phyloP scores from a whole-genome alignment of 2,888 invertebrate species.

The Phoronis australis region DNA sequence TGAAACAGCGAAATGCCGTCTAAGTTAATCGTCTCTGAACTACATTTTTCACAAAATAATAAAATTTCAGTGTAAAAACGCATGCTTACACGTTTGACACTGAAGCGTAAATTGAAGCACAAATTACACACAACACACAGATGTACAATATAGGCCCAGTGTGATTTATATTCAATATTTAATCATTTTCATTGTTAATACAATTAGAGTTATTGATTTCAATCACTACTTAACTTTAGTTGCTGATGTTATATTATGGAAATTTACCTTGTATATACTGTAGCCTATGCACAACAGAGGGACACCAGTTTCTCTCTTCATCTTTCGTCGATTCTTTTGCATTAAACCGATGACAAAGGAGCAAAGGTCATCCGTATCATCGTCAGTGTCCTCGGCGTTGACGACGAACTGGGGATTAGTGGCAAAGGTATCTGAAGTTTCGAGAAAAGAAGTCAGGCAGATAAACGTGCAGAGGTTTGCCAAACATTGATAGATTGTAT shows the following conservation, averaged over 20 bases:
- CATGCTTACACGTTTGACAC: no score
- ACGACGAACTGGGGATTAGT: conserved; percentile 34
- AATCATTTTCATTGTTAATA: background rate
- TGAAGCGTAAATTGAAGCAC: no score
- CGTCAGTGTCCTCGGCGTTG: conserved; percentile 32
- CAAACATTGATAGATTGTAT: no score
- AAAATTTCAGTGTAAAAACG: no score
- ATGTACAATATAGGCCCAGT: no score
- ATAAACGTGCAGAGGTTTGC: background rate
- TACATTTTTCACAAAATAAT: no score
- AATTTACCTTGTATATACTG: conserved; percentile 76
- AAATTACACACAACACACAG: no score
- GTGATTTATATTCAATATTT: no score
- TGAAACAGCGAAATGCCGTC: no score
- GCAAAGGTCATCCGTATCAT: conserved; percentile 69
- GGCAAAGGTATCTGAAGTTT: conserved; percentile 26
- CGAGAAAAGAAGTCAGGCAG: background rate
- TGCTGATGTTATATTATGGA: background rate
- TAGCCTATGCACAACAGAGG: conserved; percentile 92
- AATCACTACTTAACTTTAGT: background rate
- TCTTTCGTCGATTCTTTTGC: conserved; percentile 89
- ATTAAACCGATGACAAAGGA: conserved; percentile 89
- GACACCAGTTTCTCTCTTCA: conserved; percentile 75
- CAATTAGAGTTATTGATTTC: background rate
- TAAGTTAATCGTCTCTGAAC: no score